These are phyloP conservation scores for Prenolepis imparis DNA, from an alignment of 2,888 invertebrate genomes.

Conservation along the genomic window DNA sequence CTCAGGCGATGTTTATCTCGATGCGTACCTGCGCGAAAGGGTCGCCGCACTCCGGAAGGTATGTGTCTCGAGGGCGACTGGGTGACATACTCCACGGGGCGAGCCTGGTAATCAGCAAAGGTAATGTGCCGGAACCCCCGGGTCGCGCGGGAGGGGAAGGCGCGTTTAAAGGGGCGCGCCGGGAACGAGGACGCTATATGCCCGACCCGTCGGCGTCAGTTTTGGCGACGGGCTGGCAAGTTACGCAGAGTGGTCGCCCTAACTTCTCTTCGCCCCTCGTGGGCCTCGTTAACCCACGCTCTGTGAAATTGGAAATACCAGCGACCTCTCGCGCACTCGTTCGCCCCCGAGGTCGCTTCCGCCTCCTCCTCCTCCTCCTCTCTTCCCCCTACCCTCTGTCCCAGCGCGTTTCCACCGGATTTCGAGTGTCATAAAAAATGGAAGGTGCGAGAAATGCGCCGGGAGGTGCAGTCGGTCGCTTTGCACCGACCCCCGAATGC, in stretches of 20 bases:
- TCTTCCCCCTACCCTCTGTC: not conserved
- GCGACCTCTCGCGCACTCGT: constrained; percentile 62
- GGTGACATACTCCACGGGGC: constrained; percentile 84
- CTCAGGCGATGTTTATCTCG: constrained; percentile 58
- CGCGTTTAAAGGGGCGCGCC: constrained; percentile 78
- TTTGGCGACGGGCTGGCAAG: constrained; percentile 65
- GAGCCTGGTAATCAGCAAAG: constrained; percentile 85
- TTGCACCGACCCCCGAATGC: constrained; percentile 34
- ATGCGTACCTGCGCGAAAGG: constrained; percentile 60
- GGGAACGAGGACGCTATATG: constrained; percentile 42
- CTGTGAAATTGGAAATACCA: constrained; percentile 86
- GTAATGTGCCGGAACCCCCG: constrained; percentile 85
- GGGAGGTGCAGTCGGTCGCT: constrained; percentile 47
- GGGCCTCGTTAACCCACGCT: constrained; percentile 86
- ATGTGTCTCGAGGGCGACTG: constrained; percentile 82
- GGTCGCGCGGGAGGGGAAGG: constrained; percentile 64
- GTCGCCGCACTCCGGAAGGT: constrained; percentile 75
- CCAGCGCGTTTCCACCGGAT: constrained; percentile 32
- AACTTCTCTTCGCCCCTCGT: constrained; percentile 79
- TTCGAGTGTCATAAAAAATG: constrained; percentile 71
- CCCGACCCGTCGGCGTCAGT: constrained; percentile 59
- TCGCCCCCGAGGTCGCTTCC: constrained; percentile 33
- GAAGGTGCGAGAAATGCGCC: constrained; percentile 57
- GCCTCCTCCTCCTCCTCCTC: too few relatives aligned
- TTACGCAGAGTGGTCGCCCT: constrained; percentile 70